Conservation (phyloP, 2,113 vertebrate species). For the Phalacrocorax pelagicus region DNA sequence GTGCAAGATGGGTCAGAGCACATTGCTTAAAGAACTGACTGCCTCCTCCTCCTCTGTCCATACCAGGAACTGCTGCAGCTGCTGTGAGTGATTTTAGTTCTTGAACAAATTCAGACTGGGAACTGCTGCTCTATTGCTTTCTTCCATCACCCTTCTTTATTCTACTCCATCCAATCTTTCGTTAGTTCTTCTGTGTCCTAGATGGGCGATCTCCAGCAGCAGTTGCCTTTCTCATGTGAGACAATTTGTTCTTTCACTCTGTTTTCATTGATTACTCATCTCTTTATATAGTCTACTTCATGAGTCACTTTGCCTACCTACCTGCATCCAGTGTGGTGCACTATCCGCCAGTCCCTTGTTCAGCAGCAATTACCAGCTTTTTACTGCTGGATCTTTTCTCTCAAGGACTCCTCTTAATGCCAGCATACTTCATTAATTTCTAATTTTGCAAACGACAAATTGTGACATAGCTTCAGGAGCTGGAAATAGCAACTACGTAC, state of each 20-base stretch:
- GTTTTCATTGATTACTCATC: slow-evolving; percentile 13
- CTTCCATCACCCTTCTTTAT: background rate
- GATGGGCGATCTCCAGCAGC: background rate
- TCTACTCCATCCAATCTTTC: background rate
- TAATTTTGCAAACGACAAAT: background rate
- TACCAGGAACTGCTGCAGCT: background rate
- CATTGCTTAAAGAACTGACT: background rate
- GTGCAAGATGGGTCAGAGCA: background rate
- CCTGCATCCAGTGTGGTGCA: background rate
- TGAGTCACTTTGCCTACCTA: slow-evolving; percentile 44
- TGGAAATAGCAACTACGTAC: background rate
- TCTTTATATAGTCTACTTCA: background rate
- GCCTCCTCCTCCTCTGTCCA: background rate
- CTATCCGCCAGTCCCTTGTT: background rate
- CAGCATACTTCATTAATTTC: slow-evolving; percentile 20
- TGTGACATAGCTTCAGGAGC: background rate
- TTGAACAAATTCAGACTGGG: background rate
- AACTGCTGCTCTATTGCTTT: background rate
- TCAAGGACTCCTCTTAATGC: background rate
- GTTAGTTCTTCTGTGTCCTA: background rate
- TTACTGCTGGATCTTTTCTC: slow-evolving; percentile 4
- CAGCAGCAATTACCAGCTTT: background rate
- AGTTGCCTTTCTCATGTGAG: background rate
- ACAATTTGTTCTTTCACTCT: slow-evolving; percentile 21
- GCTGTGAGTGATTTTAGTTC: background rate